Evolutionary conservation across 2,113 vertebrate genomes (phyloP).

Genomic region (Brachyhypopomus gauderio): DNA sequence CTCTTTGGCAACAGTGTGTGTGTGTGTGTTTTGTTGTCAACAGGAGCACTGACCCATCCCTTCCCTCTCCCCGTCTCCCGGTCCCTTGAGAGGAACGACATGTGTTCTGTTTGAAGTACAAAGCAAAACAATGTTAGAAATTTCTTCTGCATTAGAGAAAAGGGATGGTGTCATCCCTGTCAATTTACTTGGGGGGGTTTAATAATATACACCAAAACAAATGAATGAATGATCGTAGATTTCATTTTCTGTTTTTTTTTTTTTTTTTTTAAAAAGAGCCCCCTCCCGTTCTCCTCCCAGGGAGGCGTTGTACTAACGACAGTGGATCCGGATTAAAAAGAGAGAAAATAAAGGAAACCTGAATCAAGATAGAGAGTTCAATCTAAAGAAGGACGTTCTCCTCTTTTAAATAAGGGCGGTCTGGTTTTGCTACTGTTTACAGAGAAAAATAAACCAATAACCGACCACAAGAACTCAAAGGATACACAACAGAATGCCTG

Average conservation of each 20-base stretch:
- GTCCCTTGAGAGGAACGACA: conserved; percentile 89
- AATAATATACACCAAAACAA: conserved; percentile 87
- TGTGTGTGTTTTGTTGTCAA: conserved; percentile 90
- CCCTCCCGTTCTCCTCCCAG: conserved; percentile 70
- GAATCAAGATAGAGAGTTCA: conserved; percentile 78
- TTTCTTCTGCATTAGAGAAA: conserved; percentile 76
- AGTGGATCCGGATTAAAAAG: conserved; percentile 82
- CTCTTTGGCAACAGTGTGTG: conserved; percentile 99
- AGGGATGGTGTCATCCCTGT: conserved; percentile 84
- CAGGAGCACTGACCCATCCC: conserved; percentile 88
- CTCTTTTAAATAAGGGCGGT: conserved; percentile 75
- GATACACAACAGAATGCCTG: conserved; percentile 79
- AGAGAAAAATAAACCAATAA: conserved; percentile 95
- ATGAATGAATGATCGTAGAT: conserved; percentile 78
- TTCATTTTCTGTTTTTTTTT: conserved; percentile 63
- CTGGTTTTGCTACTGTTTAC: conserved; percentile 92
- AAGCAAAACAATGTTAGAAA: conserved; percentile 88
- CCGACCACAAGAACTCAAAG: conserved; percentile 80
- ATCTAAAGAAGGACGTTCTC: conserved; percentile 79
- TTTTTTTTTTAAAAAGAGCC: conserved; percentile 78
- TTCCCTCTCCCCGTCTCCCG: conserved; percentile 88
- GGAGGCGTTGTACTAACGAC: conserved; percentile 79
- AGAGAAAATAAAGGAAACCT: conserved; percentile 74
- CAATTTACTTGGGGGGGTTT: conserved; percentile 77
- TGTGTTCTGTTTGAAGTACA: conserved; percentile 97